These are phyloP conservation scores for Harlomillsia oculata DNA, from an alignment of 1,140 invertebrate species.

Conservation along the genomic window DNA sequence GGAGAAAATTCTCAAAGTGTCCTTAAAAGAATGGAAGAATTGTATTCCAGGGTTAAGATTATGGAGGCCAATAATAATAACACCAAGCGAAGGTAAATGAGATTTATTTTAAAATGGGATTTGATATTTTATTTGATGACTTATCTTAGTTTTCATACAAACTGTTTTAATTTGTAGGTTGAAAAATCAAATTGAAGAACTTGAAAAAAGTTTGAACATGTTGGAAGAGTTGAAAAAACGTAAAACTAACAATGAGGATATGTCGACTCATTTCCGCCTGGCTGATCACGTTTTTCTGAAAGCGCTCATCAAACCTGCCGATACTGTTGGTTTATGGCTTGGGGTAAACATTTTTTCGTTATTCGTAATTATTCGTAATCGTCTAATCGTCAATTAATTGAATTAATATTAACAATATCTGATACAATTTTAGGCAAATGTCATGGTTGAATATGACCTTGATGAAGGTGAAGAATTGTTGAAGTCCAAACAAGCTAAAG, in stretches of 20 bases:
- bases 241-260: constrained; percentile 55
- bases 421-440: constrained; percentile 61
- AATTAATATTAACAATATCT: constrained; percentile 8
- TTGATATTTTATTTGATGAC: background rate
- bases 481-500: constrained; percentile 75
- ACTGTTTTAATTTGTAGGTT: no score
- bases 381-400: no score
- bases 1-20: constrained; percentile 69
- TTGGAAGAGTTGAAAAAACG: constrained; percentile 76
- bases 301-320: constrained; percentile 72
- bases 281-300: constrained; percentile 93
- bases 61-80: constrained; percentile 84
- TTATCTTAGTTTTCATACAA: no score
- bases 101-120: background rate
- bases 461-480: constrained; percentile 83
- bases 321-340: constrained; percentile 94
- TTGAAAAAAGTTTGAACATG: constrained; percentile 83
- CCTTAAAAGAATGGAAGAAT: constrained; percentile 74
- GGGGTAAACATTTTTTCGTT: constrained; percentile 50
- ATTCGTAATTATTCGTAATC: no score
- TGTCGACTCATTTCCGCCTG: constrained; percentile 84
- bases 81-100: constrained; percentile 58
- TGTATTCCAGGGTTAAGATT: constrained; percentile 91
- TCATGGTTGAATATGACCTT: constrained; percentile 94
- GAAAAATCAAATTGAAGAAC: constrained; percentile 82